Evolutionary conservation across 2,888 invertebrate genomes (phyloP), one percentile per base, ranked within the genome.

Genomic region (Ochropleura plecta): DNA sequence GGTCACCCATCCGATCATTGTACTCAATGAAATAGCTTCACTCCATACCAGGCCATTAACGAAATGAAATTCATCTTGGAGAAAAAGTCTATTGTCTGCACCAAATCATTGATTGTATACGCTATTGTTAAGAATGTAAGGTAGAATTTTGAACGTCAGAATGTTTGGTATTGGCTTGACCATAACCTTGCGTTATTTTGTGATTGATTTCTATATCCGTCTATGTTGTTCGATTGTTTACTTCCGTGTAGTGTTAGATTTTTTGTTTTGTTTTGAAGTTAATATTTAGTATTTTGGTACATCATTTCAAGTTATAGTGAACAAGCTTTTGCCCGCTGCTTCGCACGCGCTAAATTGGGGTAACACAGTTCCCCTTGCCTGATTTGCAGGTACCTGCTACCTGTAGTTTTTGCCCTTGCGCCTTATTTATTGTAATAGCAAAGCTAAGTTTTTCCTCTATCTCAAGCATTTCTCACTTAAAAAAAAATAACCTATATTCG

Each of bases 151-250:
- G 20, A 68, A 18, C 48, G 69, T 44, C 9, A 55, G 16, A 18
- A 5, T 65, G 30, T 70, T 70, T 75, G 55, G 66, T 60, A 51
- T 69, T 20, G 40, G 9, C 44, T 76, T 88, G 88, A 79, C 88
- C 88, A 63, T 88, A 85, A 88, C 87, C 88, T 88, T 88, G 86
- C 46, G 64, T 60, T 70, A 62, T 75, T 64, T 49, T 53, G 65
- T 71, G 83, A 87, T 83, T 88, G 79, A 82, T 82, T 82, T 82
- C 53, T 72, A 30, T 48, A 76, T 78, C 62, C 69, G 53, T 55
- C 30, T 70, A 20, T 70, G 40, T 53, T 49, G 3, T 49, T 30
- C 44, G 40, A 68, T 64, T 70, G 51, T 70, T 59, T 80, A 70
- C 48, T 73, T 71, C 83, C 78, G 30, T 30, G 3, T 30, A 65